Conservation (phyloP, 2,113 vertebrate species). For the Vidua macroura region DNA sequence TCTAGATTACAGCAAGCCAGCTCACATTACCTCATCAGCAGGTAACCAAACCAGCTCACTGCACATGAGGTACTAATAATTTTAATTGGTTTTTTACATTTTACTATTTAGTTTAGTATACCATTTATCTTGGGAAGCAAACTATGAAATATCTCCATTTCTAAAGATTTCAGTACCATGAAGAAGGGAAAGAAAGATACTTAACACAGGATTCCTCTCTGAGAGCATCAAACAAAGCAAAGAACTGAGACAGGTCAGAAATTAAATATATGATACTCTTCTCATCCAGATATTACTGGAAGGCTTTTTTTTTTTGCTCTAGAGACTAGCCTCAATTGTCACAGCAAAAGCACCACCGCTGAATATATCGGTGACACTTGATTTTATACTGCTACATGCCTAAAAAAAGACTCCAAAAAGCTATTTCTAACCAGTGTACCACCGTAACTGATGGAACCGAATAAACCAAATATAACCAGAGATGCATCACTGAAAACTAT, state of each 20-base stretch:
- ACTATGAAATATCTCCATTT: background rate
- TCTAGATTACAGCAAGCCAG: background rate
- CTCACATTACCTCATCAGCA: accelerated
- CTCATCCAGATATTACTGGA: background rate
- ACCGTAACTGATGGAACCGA: background rate
- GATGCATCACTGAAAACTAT: background rate
- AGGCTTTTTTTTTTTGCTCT: background rate
- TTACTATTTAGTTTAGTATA: background rate
- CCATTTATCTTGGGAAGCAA: background rate
- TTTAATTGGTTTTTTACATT: background rate
- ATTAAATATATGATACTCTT: background rate
- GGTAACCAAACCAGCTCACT: background rate
- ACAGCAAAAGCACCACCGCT: background rate
- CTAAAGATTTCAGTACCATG: background rate
- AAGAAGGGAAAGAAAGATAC: background rate
- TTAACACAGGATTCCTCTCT: background rate
- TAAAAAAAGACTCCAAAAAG: background rate
- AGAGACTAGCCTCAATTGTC: background rate
- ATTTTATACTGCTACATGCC: background rate
- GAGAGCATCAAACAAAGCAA: background rate
- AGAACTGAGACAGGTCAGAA: background rate
- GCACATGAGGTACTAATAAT: background rate
- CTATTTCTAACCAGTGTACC: background rate
- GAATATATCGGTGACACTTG: background rate
- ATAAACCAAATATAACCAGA: background rate